These are phyloP conservation scores for Pygoscelis adeliae DNA, from an alignment of 2,113 vertebrate species.

Conservation along the genomic window DNA sequence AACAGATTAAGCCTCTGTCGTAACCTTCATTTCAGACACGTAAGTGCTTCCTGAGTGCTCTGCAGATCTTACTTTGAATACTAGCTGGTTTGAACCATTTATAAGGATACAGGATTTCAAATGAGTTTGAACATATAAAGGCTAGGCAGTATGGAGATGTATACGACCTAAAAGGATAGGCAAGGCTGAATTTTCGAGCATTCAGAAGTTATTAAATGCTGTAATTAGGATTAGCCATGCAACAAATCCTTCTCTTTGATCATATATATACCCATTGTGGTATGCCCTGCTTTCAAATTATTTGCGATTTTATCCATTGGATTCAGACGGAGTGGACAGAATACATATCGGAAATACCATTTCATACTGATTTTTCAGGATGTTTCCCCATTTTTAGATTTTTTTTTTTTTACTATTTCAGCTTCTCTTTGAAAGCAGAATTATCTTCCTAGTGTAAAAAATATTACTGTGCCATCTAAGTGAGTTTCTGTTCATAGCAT, in stretches of 20 bases:
- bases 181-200: not conserved
- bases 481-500: not conserved
- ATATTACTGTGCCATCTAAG: not conserved
- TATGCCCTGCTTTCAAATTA: not conserved
- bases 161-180: not conserved
- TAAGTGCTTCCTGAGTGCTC: not conserved
- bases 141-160: not conserved
- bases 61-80: not conserved
- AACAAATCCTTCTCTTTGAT: not conserved
- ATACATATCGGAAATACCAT: not conserved
- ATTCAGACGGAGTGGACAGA: not conserved
- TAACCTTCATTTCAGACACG: not conserved
- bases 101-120: not conserved
- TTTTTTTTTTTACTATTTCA: not conserved
- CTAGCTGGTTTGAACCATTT: not conserved
- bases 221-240: not conserved
- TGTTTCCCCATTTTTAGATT: not conserved
- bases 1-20: not conserved
- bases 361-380: not conserved
- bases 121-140: not conserved
- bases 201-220: not conserved
- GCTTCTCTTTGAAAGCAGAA: not conserved
- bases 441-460: not conserved
- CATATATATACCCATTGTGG: not conserved
- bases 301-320: not conserved